Percentiles rank a stretch among this genome's conserved stretches.
These are phyloP conservation scores for Paralvinella palmiformis DNA, from an alignment of 1,140 invertebrate genomes.

Conservation along the genomic window DNA sequence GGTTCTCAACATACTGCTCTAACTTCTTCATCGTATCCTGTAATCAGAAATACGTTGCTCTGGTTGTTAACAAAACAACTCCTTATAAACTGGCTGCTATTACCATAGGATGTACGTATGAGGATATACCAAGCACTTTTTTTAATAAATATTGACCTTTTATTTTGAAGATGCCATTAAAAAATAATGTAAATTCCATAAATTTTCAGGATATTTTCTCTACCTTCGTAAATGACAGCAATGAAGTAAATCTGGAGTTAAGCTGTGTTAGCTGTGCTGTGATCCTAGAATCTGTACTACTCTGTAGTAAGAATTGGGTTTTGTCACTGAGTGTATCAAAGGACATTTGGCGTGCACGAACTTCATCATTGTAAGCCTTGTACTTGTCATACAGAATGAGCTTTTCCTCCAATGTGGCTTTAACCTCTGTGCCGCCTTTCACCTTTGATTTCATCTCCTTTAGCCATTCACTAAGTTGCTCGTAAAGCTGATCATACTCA, in stretches of 20 bases:
- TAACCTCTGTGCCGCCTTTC: slow-evolving; percentile 83
- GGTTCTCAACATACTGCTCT: slow-evolving; percentile 81
- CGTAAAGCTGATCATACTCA: slow-evolving; percentile 49
- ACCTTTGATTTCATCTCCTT: slow-evolving; percentile 85
- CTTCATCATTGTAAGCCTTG: slow-evolving; percentile 38
- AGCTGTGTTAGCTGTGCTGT: slow-evolving; percentile 83
- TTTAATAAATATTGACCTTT: too few species aligned
- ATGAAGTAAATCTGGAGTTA: slow-evolving; percentile 82
- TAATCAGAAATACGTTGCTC: too few species aligned
- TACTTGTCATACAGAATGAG: slow-evolving; percentile 65
- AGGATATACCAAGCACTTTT: too few species aligned
- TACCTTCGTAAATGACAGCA: slow-evolving; percentile 79
- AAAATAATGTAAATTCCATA: too few species aligned
- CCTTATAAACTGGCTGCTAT: too few species aligned
- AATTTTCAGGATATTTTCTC: too few species aligned
- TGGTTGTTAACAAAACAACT: too few species aligned
- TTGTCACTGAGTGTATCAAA: slow-evolving; percentile 42
- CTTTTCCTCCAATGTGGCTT: slow-evolving; percentile 86
- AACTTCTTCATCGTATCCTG: slow-evolving; percentile 85
- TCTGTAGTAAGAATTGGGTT: slow-evolving; percentile 41
- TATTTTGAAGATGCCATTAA: too few species aligned
- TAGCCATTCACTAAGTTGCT: slow-evolving; percentile 86
- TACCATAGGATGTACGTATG: too few species aligned
- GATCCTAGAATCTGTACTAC: slow-evolving; percentile 69
- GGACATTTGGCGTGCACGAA: slow-evolving; percentile 33